These are phyloP conservation scores for Uropetala carovei DNA, from an alignment of 2,888 invertebrate species.

Conservation along the genomic window DNA sequence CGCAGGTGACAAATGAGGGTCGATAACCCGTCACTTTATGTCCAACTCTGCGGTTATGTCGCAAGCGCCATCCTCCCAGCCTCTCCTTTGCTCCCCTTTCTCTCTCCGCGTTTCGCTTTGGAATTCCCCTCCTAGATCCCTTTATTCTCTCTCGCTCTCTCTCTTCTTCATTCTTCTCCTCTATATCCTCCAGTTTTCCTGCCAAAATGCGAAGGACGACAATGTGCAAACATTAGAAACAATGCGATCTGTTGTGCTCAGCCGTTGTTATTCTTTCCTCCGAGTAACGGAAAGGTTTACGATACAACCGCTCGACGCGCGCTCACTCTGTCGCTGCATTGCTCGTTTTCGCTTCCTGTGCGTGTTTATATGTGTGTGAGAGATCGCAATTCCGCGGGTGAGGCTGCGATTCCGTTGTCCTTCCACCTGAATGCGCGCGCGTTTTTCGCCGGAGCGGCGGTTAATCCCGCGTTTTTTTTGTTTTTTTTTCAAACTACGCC, in stretches of 20 bases:
- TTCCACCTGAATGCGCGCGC: background rate
- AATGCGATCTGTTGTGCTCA: background rate
- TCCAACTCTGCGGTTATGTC: slow-evolving; percentile 13
- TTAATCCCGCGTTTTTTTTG: background rate
- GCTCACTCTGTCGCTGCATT: background rate
- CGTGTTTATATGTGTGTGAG: background rate
- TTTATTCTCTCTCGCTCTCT: background rate
- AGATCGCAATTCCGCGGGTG: background rate
- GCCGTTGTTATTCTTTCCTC: background rate
- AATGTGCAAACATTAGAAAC: background rate
- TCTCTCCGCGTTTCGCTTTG: no score
- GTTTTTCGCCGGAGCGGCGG: background rate
- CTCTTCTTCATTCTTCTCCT: background rate
- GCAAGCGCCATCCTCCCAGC: background rate
- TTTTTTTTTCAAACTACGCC: background rate
- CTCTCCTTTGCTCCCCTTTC: background rate
- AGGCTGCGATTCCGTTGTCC: background rate
- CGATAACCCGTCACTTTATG: slow-evolving; percentile 22
- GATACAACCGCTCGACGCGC: background rate
- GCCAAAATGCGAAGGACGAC: no score
- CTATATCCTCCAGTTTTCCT: background rate
- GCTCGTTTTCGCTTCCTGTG: background rate
- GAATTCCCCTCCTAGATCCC: no score
- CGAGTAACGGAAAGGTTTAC: background rate
- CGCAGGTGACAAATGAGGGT: slow-evolving; percentile 3